Evolutionary conservation across 2,113 vertebrate species (phyloP).

Genomic region (Ochotona curzoniae): DNA sequence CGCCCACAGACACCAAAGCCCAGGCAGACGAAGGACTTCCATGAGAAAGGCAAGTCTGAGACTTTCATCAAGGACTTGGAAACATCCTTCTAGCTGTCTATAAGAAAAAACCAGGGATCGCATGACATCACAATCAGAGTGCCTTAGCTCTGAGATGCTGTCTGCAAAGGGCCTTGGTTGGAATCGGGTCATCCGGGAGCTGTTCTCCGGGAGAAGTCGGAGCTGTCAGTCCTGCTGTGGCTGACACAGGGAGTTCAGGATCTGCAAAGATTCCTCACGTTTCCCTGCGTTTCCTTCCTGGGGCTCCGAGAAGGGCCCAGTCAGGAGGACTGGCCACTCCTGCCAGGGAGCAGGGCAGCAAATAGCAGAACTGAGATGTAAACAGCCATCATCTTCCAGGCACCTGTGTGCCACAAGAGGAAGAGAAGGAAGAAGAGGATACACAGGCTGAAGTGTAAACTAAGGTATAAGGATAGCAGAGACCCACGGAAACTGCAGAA

Average conservation of each 20-base stretch:
- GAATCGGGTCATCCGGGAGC: not conserved
- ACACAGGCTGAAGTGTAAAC: too few species aligned
- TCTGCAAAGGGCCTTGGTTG: not conserved
- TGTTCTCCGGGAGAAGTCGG: not conserved
- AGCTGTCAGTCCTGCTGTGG: constrained; percentile 9
- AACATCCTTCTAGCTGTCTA: not conserved
- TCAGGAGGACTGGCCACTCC: not conserved
- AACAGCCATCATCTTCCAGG: too few species aligned
- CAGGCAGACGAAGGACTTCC: not conserved
- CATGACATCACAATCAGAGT: not conserved
- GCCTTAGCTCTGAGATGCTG: not conserved
- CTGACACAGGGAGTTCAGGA: not conserved
- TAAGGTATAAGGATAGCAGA: too few species aligned
- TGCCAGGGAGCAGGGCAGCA: not conserved
- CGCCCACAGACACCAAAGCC: not conserved
- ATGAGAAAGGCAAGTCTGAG: not conserved
- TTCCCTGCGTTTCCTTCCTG: not conserved
- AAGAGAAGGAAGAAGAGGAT: too few species aligned
- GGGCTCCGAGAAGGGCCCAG: not conserved
- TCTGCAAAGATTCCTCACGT: constrained; percentile 30
- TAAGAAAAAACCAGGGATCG: not conserved
- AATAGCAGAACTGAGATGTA: not conserved
- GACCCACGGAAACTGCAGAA: too few species aligned
- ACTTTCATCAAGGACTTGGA: not conserved
- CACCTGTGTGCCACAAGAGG: too few species aligned